Percentiles rank a stretch among this genome's conserved stretches.
These are phyloP conservation scores for Vombatus ursinus DNA, from an alignment of 2,113 vertebrate genomes.

Conservation along the genomic window DNA sequence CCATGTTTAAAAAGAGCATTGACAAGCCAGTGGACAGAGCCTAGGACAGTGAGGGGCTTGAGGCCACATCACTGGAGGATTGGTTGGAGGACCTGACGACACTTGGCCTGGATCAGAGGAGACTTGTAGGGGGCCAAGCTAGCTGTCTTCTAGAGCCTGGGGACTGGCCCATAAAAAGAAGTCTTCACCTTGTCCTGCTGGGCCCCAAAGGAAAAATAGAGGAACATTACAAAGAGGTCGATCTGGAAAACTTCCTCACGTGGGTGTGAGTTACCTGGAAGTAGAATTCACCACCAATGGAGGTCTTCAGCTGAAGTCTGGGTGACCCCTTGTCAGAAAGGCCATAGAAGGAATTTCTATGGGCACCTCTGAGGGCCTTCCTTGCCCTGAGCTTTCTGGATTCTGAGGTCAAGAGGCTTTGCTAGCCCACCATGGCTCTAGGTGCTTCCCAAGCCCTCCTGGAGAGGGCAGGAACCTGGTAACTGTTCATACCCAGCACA, in stretches of 20 bases:
- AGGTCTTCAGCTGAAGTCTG: background rate
- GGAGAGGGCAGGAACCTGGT: background rate
- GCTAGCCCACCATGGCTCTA: background rate
- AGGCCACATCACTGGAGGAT: background rate
- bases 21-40: background rate
- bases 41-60: background rate
- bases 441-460: background rate
- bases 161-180: too few species aligned
- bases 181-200: background rate
- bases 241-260: background rate
- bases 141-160: background rate
- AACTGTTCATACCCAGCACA: background rate
- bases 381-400: background rate
- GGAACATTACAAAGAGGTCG: background rate
- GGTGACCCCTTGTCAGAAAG: too few species aligned
- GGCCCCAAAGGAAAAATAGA: background rate
- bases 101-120: background rate
- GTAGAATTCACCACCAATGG: background rate
- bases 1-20: background rate
- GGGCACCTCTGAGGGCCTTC: background rate
- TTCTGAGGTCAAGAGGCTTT: background rate
- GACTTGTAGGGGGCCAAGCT: too few species aligned
- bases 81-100: background rate
- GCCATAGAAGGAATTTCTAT: background rate
- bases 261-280: background rate